A percentile compares a stretch with the other conserved stretches of the same genome.
Evolutionary conservation across 2,888 invertebrate genomes (phyloP).

Genomic region (Blastobasis adustella): DNA sequence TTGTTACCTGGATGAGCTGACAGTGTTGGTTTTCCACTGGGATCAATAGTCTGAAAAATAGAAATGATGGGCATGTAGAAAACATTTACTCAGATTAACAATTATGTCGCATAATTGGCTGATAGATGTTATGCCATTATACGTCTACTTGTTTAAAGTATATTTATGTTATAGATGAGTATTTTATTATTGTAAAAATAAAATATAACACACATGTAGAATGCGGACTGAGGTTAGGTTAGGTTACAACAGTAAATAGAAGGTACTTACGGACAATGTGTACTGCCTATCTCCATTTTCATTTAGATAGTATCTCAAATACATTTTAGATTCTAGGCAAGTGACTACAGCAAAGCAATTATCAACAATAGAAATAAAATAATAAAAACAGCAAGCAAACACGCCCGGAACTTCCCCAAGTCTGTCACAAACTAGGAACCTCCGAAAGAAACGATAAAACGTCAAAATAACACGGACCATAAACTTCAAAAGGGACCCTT

Average conservation of each 20-base stretch:
- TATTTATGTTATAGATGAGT: slow-evolving; percentile 9
- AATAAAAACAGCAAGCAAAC: too few species aligned
- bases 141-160: too few species aligned
- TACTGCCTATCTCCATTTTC: slow-evolving; percentile 88
- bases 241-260: slow-evolving; percentile 22
- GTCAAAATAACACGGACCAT: too few species aligned
- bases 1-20: slow-evolving; percentile 89
- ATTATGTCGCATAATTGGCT: background rate
- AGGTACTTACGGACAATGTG: slow-evolving; percentile 82
- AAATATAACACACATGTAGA: background rate
- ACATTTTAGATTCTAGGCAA: slow-evolving; percentile 36
- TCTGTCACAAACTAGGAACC: too few species aligned
- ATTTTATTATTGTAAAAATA: background rate
- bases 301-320: slow-evolving; percentile 76
- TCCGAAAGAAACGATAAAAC: too few species aligned
- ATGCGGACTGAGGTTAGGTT: slow-evolving; percentile 9
- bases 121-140: too few species aligned
- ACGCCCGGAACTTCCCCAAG: too few species aligned
- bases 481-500: too few species aligned
- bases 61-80: background rate
- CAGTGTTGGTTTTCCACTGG: slow-evolving; percentile 84
- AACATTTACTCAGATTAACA: background rate
- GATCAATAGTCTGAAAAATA: slow-evolving; percentile 83
- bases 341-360: too few species aligned
- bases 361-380: too few species aligned